Conservation (phyloP, 2,797 vertebrate genomes). For the Karalla daura region DNA sequence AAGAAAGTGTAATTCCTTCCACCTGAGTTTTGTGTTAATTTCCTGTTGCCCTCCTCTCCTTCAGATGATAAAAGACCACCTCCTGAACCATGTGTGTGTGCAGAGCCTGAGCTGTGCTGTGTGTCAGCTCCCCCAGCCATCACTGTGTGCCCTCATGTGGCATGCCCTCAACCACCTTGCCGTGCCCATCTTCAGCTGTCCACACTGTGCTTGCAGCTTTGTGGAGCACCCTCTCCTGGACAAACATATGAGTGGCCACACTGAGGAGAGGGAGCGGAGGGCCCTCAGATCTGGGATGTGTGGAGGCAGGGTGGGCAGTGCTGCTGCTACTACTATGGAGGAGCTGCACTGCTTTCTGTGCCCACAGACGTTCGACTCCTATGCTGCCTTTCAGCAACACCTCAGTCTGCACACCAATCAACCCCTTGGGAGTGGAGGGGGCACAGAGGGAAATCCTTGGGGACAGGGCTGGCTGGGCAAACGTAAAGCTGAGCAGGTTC, state of each 20-base stretch:
- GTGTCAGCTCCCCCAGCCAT: conserved; percentile 90
- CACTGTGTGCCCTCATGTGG: conserved; percentile 93
- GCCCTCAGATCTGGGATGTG: conserved; percentile 6
- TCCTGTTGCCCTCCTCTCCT: not conserved
- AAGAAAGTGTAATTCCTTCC: not conserved
- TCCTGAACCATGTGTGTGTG: conserved; percentile 89
- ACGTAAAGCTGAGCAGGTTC: conserved; percentile 85
- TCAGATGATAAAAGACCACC: conserved; percentile 88
- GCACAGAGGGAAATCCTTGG: no score
- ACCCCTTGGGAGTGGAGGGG: not conserved
- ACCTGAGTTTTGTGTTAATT: not conserved
- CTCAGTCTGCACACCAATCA: conserved; percentile 89
- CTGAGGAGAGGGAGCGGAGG: conserved; percentile 75
- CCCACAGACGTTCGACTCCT: conserved; percentile 89
- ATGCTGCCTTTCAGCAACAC: conserved; percentile 91
- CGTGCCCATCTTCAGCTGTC: conserved; percentile 91
- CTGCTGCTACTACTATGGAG: conserved; percentile 73
- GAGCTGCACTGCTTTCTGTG: conserved; percentile 93
- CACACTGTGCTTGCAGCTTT: conserved; percentile 90
- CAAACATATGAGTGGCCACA: conserved; percentile 87
- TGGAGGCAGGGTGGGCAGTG: not conserved
- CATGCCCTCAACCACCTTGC: conserved; percentile 91
- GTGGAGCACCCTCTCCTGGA: conserved; percentile 82
- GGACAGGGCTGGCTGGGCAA: conserved; percentile 83
- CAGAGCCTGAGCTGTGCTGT: conserved; percentile 89